Percentiles rank a stretch among this genome's conserved stretches.
phyloP scores from a whole-genome alignment of 2,113 vertebrate species.

The Entomyzon cyanotis region DNA sequence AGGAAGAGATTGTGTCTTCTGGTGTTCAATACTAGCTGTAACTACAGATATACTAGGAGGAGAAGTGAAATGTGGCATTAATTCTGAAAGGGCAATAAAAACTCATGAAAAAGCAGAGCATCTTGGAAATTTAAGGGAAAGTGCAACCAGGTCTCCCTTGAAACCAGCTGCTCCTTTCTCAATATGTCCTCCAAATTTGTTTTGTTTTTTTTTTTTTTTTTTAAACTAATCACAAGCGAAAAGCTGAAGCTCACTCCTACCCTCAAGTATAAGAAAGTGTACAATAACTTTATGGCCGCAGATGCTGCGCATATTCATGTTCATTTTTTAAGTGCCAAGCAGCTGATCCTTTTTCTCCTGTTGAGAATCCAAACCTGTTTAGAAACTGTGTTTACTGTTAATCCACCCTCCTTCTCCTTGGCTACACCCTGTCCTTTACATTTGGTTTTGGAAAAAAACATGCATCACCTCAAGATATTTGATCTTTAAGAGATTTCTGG shows the following conservation, averaged over 20 bases:
- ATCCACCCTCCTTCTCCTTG: background rate
- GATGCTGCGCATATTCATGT: background rate
- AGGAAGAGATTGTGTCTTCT: background rate
- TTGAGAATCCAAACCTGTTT: background rate
- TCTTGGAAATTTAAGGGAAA: background rate
- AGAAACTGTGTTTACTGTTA: background rate
- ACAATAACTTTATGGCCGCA: background rate
- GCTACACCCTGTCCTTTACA: background rate
- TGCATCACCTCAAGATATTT: background rate
- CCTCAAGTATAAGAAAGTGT: background rate
- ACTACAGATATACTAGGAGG: background rate
- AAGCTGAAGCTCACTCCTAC: background rate
- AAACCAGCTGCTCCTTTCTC: background rate
- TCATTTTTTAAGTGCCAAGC: background rate
- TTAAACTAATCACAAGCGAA: background rate
- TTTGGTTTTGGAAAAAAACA: background rate
- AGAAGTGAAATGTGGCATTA: background rate
- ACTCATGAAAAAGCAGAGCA: fast-evolving
- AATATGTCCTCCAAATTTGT: background rate
- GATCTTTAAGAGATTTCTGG: background rate
- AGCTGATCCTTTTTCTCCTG: background rate
- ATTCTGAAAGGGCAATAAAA: background rate
- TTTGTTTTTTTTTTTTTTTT: too few relatives aligned
- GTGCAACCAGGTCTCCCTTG: background rate
- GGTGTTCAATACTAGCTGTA: background rate